These are phyloP conservation scores for Phanerotoma sp. DNA, from an alignment of 2,888 invertebrate species.

Conservation along the genomic window DNA sequence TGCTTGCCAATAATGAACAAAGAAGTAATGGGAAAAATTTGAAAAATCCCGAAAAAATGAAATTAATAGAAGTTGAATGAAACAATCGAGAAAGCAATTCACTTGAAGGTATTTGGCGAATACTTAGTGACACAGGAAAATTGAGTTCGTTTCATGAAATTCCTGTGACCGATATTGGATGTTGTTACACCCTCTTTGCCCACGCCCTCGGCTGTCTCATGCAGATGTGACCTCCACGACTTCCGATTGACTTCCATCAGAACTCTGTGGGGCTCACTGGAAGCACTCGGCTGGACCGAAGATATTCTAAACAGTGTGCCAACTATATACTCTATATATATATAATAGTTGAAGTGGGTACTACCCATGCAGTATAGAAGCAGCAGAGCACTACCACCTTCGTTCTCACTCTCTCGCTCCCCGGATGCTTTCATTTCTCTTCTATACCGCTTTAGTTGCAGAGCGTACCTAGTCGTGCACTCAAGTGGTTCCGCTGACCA, in stretches of 20 bases:
- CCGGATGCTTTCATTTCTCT: neutral
- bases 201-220: slow-evolving; percentile 10
- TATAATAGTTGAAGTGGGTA: neutral
- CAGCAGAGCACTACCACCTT: no score
- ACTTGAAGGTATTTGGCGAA: neutral
- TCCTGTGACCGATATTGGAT: slow-evolving; percentile 15
- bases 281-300: slow-evolving; percentile 8
- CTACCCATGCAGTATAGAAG: no score
- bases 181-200: slow-evolving; percentile 8
- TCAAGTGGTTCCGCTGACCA: slow-evolving; percentile 44
- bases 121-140: neutral
- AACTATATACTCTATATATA: no score
- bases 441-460: neutral
- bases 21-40: neutral
- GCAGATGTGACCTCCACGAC: slow-evolving; percentile 16
- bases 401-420: neutral
- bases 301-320: slow-evolving; percentile 25
- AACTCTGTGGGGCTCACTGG: neutral
- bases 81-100: slow-evolving; percentile 3
- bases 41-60: neutral
- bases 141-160: slow-evolving; percentile 5
- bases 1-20: neutral
- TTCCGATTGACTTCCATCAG: slow-evolving; percentile 15
- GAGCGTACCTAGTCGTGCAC: slow-evolving; percentile 10
- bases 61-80: neutral